Conservation (phyloP, 2,797 vertebrate species). For the Cheirogaleus major region DNA sequence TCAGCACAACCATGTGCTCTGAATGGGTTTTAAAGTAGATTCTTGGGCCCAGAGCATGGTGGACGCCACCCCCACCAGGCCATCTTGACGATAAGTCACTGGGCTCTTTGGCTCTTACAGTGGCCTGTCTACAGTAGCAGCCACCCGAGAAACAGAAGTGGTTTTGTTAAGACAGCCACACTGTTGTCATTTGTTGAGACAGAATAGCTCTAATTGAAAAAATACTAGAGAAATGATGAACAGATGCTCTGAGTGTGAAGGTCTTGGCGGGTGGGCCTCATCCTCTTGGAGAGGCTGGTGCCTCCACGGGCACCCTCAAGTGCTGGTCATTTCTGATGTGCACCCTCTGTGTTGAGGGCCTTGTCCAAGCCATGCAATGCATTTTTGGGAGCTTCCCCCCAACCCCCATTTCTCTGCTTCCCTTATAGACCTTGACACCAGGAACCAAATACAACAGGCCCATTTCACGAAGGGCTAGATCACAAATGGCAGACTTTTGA, state of each 20-base stretch:
- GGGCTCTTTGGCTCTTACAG: neutral
- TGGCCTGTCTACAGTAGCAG: neutral
- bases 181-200: neutral
- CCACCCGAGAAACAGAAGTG: neutral
- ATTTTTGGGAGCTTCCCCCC: neutral
- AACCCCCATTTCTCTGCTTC: neutral
- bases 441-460: neutral
- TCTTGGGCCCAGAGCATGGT: neutral
- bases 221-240: neutral
- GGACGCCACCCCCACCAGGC: neutral
- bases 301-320: neutral
- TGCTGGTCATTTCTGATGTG: no score
- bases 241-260: neutral
- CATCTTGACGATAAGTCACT: neutral
- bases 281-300: neutral
- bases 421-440: neutral
- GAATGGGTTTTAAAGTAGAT: neutral
- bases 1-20: neutral
- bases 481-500: neutral
- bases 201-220: neutral
- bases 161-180: accelerated
- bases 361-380: neutral
- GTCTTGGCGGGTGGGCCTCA: no score
- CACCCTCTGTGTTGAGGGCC: neutral
- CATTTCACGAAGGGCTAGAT: neutral